Base-by-base conservation (phyloP, 2,888 invertebrate genomes). In the Apantesis nais region DNA sequence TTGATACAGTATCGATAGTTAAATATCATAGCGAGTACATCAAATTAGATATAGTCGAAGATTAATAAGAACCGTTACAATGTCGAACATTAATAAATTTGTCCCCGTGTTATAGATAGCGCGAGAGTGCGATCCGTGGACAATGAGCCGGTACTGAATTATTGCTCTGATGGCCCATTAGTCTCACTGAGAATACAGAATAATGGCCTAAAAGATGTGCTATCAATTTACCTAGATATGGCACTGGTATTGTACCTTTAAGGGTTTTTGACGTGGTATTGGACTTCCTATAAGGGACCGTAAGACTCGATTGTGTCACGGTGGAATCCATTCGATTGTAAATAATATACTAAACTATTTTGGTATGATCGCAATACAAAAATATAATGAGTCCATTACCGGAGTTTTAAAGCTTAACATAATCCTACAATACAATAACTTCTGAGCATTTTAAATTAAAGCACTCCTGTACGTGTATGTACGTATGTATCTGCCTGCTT, bases 61-160 rank as follows among this genome's bases (percentile, higher is more conserved):
- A 90, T 92, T 90, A 93, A 91, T 91, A 90, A 91, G 88, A 82
- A 83, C 88, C 88, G 90, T 88, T 90, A 88, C 89, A 88, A 86
- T 89, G 91, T 90, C 86, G 88, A 88, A 89, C 90, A 91, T 91
- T 92, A 93, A 94, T 94, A 95, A 95, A 95, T 94, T 95, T 94
- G 94, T 94, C 94, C 89, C 88, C 88, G 86, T 86, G 87, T 88
- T 90, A 91, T 89, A 92, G 94, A 93, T 93, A 93, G 92, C 85
- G 89, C 90, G 88, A 89, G 88, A 90, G 92, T 91, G 91, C 89
- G 90, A 90, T 88, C 88, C 88, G 85, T 85, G 90, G 92, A 94
- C 94, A 95, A 95, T 94, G 92, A 94, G 90, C 86, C 82, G 81
- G 85, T 86, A 81, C 87, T 93, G 93, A 95, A 88, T 94, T 94